Evolutionary conservation across 1,140 invertebrate species (phyloP), one percentile per base, ranked within the genome.

Genomic region (Drosophila nasuta): DNA sequence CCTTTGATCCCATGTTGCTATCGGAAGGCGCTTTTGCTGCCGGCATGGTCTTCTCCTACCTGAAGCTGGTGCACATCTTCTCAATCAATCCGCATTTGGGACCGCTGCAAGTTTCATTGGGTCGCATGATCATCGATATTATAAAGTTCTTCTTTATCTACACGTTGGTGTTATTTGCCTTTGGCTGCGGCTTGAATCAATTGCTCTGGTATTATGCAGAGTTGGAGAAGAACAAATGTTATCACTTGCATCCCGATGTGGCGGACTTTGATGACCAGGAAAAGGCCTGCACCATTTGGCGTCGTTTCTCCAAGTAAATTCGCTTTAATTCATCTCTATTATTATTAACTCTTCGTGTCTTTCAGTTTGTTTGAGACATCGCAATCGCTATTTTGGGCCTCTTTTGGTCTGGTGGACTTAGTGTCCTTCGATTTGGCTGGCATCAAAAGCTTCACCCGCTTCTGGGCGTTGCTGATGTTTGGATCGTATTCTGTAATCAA

Each of bases 181-280:
- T 98, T 93, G 97, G 96, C 51, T 98, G 97, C 91, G 97, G 97
- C 95, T 94, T 99, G 76, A 99, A 98, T 93, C 97, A 99, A 91
- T 92, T 99, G 46, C 94, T 98, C 85, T 98, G 97, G 98, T 99
- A 98, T 92, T 99, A 98, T 90, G 97, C 97, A n/a, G 96, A 97
- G 77, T 93, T 97, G 77, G 96, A 98, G 86, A 96, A 96, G 86
- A 94, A 94, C 49, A 97, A 97, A 86, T 98, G 97, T 91, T 96
- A 97, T 81, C 95, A 96, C 68, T 90, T 94, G 28, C 95, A 95
- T 3, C 94, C 93, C n/a, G 96, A 95, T 20, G 76, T 95, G 5
- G 94, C 95, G 0, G 96, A 97, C 82, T 96, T 96, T 71, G 95
- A 96, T 79, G 95, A 95, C 72, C 94, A 96, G 80, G 96, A 97